phyloP scores from a whole-genome alignment of 1,140 invertebrate species.

The Drosophila insularis region DNA sequence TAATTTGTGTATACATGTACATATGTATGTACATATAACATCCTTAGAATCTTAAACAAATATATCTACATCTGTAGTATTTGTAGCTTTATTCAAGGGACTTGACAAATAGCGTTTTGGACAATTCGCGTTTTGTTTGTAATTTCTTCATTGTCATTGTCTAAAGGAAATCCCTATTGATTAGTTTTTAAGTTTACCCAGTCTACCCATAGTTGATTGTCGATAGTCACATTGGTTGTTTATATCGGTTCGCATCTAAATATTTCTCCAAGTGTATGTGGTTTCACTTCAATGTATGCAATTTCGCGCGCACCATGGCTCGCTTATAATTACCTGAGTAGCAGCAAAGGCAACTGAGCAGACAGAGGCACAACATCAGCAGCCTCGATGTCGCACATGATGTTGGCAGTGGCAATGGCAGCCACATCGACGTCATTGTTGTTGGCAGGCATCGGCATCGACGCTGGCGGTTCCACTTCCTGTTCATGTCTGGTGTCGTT shows the following conservation, averaged over 20 bases:
- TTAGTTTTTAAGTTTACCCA: too few relatives aligned
- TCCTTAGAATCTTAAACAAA: too few relatives aligned
- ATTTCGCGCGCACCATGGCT: background rate
- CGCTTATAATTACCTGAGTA: conserved; percentile 66
- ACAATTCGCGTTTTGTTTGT: too few relatives aligned
- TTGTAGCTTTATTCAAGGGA: too few relatives aligned
- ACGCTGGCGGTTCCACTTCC: background rate
- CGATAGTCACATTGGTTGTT: too few relatives aligned
- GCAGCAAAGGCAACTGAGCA: conserved; percentile 65
- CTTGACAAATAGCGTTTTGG: too few relatives aligned
- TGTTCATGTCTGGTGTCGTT: conserved; percentile 30
- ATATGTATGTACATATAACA: too few relatives aligned
- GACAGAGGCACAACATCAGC: conserved; percentile 54
- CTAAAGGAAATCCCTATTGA: too few relatives aligned
- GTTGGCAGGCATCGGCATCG: conserved; percentile 42
- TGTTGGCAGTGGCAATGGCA: conserved; percentile 20
- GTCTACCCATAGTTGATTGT: too few relatives aligned
- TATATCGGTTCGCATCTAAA: background rate
- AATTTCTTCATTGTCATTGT: too few relatives aligned
- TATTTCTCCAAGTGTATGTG: conserved; percentile 19
- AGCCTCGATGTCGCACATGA: conserved; percentile 57
- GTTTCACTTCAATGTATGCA: background rate
- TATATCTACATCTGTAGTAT: too few relatives aligned
- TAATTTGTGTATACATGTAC: too few relatives aligned
- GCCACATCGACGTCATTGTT: conserved; percentile 48